phyloP scores from a whole-genome alignment of 2,797 vertebrate genomes.

The Craterocephalus amniculus region DNA sequence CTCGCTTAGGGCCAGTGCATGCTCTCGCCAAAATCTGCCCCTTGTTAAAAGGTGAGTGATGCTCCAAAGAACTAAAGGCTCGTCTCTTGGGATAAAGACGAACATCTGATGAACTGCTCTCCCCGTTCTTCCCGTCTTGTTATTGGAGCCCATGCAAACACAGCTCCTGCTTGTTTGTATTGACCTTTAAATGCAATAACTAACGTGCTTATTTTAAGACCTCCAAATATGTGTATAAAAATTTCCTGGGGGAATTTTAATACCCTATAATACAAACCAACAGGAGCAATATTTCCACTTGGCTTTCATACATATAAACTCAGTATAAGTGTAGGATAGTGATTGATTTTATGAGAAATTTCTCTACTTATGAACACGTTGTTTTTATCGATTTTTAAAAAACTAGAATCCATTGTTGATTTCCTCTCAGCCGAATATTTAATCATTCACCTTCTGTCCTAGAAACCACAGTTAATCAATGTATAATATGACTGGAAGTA shows the following conservation, averaged over 20 bases:
- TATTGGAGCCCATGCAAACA: neutral
- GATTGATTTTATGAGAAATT: neutral
- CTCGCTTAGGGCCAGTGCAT: slow-evolving; percentile 79
- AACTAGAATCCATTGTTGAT: neutral
- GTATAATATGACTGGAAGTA: slow-evolving; percentile 15
- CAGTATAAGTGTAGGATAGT: neutral
- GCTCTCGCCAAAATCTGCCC: slow-evolving; percentile 81
- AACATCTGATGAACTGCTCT: neutral
- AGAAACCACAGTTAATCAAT: slow-evolving; percentile 11
- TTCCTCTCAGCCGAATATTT: neutral
- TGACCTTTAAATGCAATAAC: neutral
- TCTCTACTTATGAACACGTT: too few relatives aligned
- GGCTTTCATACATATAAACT: too few relatives aligned
- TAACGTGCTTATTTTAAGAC: neutral
- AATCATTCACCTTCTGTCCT: slow-evolving; percentile 21
- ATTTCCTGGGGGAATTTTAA: neutral
- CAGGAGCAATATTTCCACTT: neutral
- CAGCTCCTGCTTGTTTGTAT: neutral
- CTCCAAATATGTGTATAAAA: neutral
- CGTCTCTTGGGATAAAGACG: neutral
- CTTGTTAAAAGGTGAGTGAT: slow-evolving; percentile 83
- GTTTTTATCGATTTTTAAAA: neutral
- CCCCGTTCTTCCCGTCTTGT: neutral
- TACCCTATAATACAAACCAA: neutral
- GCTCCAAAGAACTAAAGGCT: neutral